Base-by-base conservation (phyloP, 2,113 vertebrate genomes). In the Cheirogaleus medius region DNA sequence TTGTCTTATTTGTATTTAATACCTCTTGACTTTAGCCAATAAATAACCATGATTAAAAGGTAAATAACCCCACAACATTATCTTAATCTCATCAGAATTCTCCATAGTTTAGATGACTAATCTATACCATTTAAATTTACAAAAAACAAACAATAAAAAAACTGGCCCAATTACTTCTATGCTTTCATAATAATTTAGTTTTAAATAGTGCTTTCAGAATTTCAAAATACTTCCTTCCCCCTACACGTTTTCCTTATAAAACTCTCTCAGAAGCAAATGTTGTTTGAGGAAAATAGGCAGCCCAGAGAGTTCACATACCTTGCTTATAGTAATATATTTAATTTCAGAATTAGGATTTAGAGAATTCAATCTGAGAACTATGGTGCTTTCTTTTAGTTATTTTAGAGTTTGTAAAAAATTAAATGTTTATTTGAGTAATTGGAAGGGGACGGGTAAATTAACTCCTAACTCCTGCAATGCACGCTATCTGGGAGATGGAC, bases 291-390 rank as follows among this genome's bases (percentile, higher is more conserved):
- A 39, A 80, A 29, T 74, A 69, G 42, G 34, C 21, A 32, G 8
- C 6, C 6, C 3, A 13, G 4, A 4, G 32, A 77, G 27, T 3
- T 44, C 56, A 27, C 0, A 27, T 60, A 1, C 10, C 6, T 52
- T 64, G 13, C 3, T 82, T 49, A 1, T 54, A 47, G 47, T 29
- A 68, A 39, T 27, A 52, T 7, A 27, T n/a, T 47, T 78, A 42
- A n/a, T 69, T 84, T 66, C 27, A 84, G 5, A 74, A 44, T 64
- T 66, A 80, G 12, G 64, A 71, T 8, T 10, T 23, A 8, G 6
- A 56, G 49, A 44, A 9, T 87, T 90, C 47, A 73, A 2, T 88
- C 11, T 93, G 81, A 42, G 10, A 93, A 80, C 0, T 56, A 5
- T 21, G 8, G 5, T 44, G 12, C 12, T 68, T 68, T 52, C 32